Percentiles rank a stretch among this genome's conserved stretches.
These are phyloP conservation scores for western clawed frog (Xenopus tropicalis) DNA, from an alignment of 2,113 vertebrate species.

Conservation along the genomic window DNA sequence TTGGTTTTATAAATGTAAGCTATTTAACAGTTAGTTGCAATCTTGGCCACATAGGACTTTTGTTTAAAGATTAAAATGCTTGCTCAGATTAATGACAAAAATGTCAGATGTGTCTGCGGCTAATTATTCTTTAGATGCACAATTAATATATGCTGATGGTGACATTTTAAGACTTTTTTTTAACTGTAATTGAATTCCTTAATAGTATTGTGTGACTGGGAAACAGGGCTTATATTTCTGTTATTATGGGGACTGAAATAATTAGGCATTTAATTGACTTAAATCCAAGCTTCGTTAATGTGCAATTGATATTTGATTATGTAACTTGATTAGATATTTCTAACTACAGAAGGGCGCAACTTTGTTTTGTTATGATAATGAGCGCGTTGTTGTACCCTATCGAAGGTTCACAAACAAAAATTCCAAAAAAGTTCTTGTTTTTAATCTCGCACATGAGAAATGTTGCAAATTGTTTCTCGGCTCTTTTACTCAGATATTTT, in stretches of 20 bases:
- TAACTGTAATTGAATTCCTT: conserved; percentile 53
- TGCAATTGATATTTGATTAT: too few relatives aligned
- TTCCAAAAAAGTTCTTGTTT: too few relatives aligned
- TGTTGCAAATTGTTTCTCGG: too few relatives aligned
- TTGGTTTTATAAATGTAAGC: neutral
- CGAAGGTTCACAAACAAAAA: too few relatives aligned
- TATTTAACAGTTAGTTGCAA: conserved; percentile 17
- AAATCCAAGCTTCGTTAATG: too few relatives aligned
- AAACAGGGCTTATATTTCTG: conserved; percentile 1
- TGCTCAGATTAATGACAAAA: conserved; percentile 84
- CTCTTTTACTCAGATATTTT: too few relatives aligned
- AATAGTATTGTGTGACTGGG: conserved; percentile 28
- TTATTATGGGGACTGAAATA: conserved; percentile 6
- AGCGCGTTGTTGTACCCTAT: too few relatives aligned
- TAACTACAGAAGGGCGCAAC: too few relatives aligned
- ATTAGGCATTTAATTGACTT: neutral
- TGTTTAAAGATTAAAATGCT: conserved; percentile 61
- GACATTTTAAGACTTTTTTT: conserved; percentile 83
- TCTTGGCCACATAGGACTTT: conserved; percentile 45
- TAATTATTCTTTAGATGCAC: conserved; percentile 94
- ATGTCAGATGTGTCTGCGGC: conserved; percentile 87
- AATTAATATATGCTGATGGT: conserved; percentile 86
- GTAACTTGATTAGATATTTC: too few relatives aligned
- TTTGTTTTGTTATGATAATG: too few relatives aligned
- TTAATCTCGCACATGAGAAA: too few relatives aligned